Evolutionary conservation across 2,888 invertebrate genomes (phyloP).

Genomic region (Synanthedon andrenaeformis): DNA sequence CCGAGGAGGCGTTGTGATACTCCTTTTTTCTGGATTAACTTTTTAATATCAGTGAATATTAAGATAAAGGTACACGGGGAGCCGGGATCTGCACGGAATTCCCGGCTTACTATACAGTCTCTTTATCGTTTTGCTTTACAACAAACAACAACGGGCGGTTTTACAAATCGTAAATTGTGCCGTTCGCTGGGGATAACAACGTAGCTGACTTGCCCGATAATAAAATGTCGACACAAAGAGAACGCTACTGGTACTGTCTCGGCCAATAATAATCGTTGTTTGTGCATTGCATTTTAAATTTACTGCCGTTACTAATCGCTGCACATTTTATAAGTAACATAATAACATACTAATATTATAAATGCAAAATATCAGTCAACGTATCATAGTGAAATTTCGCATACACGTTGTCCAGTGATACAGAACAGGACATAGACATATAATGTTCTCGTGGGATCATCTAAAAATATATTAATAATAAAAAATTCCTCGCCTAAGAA

Average conservation of each 20-base stretch:
- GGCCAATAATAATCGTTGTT: constrained; percentile 35
- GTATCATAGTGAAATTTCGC: too few species aligned
- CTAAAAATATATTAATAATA: too few species aligned
- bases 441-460: too few species aligned
- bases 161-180: constrained; percentile 59
- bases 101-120: constrained; percentile 27
- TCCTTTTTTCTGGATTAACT: constrained; percentile 33
- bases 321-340: too few species aligned
- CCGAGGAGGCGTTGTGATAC: constrained; percentile 10
- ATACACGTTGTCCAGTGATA: too few species aligned
- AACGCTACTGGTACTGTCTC: constrained; percentile 35
- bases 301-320: too few species aligned
- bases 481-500: too few species aligned
- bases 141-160: constrained; percentile 41
- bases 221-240: constrained; percentile 65
- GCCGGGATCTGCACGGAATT: constrained; percentile 22
- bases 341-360: too few species aligned
- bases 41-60: constrained; percentile 46
- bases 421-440: too few species aligned
- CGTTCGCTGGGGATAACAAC: constrained; percentile 51
- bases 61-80: constrained; percentile 29
- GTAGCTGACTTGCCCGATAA: constrained; percentile 54
- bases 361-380: too few species aligned
- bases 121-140: constrained; percentile 47
- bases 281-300: neutral